Evolutionary conservation across 2,888 invertebrate genomes (phyloP).

Genomic region (Tenthredo mesomela): DNA sequence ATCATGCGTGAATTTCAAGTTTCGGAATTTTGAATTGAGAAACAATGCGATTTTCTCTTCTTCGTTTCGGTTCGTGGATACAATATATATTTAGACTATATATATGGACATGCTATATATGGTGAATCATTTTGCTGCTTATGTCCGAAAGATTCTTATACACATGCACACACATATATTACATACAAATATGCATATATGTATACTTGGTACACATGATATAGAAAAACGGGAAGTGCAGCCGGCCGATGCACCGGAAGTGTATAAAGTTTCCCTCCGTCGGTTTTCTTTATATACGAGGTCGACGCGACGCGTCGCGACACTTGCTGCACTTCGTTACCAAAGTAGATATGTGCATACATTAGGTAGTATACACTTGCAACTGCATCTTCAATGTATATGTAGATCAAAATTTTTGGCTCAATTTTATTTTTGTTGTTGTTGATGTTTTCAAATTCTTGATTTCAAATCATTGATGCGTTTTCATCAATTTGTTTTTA

Average conservation of each 20-base stretch:
- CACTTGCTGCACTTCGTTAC: background rate
- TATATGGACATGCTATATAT: background rate
- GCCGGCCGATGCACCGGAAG: conserved; percentile 38
- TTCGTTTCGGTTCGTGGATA: background rate
- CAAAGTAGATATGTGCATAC: background rate
- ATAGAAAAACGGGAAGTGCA: conserved; percentile 23
- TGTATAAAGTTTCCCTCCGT: background rate
- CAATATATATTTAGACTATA: background rate
- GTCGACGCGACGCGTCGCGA: no score
- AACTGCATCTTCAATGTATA: background rate
- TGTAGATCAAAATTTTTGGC: background rate
- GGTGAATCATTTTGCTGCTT: background rate
- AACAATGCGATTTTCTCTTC: background rate
- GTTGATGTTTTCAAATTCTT: no score
- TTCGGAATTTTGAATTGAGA: no score
- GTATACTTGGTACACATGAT: background rate
- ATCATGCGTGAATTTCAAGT: no score
- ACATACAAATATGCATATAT: background rate
- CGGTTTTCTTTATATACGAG: background rate
- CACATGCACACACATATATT: background rate
- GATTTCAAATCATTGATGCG: no score
- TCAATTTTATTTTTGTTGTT: no score
- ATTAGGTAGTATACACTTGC: no score
- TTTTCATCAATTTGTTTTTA: no score
- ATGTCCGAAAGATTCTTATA: background rate